Percentiles rank a stretch among this genome's conserved stretches.
Conservation (phyloP, 2,797 vertebrate genomes). For the Pangasius sanitwongsei region DNA sequence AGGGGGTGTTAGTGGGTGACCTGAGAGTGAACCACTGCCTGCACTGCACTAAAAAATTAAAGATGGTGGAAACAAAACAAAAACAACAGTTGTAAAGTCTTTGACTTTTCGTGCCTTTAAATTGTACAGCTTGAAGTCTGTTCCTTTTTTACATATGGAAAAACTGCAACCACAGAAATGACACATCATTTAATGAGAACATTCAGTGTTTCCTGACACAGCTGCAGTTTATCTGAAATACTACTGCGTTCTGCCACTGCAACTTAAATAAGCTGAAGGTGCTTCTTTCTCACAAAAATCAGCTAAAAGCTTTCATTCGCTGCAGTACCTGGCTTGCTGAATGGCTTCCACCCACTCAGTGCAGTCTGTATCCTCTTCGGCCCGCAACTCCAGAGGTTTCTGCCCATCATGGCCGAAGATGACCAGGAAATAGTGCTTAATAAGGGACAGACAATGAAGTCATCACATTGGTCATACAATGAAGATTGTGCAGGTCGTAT, state of each 20-base stretch:
- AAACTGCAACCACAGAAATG: background rate
- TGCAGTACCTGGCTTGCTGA: constrained; percentile 89
- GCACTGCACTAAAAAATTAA: background rate
- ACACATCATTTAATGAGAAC: constrained; percentile 4
- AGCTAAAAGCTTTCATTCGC: background rate
- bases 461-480: background rate
- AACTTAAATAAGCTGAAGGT: constrained; percentile 3
- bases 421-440: constrained; percentile 91
- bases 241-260: background rate
- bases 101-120: background rate
- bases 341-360: constrained; percentile 94
- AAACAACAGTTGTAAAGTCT: background rate
- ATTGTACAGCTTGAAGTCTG: background rate
- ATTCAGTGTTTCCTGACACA: background rate
- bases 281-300: constrained; percentile 4
- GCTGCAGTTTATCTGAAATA: background rate
- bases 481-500: background rate
- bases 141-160: background rate
- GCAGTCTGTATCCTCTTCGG: constrained; percentile 89
- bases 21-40: background rate
- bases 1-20: too few species aligned
- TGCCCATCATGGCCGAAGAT: constrained; percentile 94
- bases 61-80: background rate
- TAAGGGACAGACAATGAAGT: background rate
- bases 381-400: constrained; percentile 92